These are phyloP conservation scores for Coenonympha arcania DNA, from an alignment of 2,888 invertebrate genomes.

Conservation along the genomic window DNA sequence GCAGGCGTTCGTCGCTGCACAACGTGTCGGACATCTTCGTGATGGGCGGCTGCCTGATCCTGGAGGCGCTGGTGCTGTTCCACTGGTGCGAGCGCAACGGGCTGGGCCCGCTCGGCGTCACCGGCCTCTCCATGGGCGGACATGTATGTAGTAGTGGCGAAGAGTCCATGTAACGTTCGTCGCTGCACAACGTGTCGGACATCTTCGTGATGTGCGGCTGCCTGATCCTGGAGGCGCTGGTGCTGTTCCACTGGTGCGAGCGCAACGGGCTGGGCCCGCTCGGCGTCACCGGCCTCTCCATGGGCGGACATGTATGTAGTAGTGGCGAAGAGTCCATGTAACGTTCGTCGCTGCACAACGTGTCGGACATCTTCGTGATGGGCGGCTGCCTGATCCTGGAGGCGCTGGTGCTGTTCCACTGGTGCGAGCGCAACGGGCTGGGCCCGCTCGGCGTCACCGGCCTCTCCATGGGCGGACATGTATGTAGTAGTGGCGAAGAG, in stretches of 20 bases:
- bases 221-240: conserved; percentile 92
- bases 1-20: conserved; percentile 90
- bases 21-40: conserved; percentile 99
- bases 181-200: conserved; percentile 95
- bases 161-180: no score
- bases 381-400: conserved; percentile 97
- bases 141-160: conserved; percentile 92
- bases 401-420: conserved; percentile 91
- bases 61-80: conserved; percentile 92
- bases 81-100: conserved; percentile 95
- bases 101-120: conserved; percentile 93
- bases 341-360: no score
- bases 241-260: conserved; percentile 95
- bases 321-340: no score
- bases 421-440: conserved; percentile 92
- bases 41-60: conserved; percentile 97
- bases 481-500: no score
- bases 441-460: conserved; percentile 96
- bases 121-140: conserved; percentile 98
- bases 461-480: conserved; percentile 98
- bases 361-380: conserved; percentile 99
- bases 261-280: conserved; percentile 92
- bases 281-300: conserved; percentile 95
- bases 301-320: conserved; percentile 96
- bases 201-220: conserved; percentile 99